Evolutionary conservation across 1,140 invertebrate species (phyloP), one percentile per base, ranked within the genome.

Genomic region (Campoletis sonorensis): DNA sequence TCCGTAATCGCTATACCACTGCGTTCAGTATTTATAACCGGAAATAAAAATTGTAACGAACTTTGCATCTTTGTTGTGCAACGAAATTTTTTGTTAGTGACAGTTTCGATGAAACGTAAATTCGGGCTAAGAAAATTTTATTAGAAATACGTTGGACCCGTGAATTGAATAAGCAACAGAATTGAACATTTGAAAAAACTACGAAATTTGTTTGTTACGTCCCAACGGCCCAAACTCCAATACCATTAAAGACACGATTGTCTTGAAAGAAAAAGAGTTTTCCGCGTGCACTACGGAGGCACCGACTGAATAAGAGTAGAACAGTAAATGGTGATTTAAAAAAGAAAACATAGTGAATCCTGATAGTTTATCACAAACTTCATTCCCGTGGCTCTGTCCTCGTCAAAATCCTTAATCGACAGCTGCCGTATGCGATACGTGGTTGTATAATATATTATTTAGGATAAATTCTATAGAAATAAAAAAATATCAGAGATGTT

Each of bases 401-500:
- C 27, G 51, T 77, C 16, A 40, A 77, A 77, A 37, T 77, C 40
- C 13, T 75, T 51, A 51, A 49, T 58, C 23, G n/a, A 15, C 51
- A 54, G 51, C 51, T 54, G 51, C 51, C 51, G 51, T 54, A 54
- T 54, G 51, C 51, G 51, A 54, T 54, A 54, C 51, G 51, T n/a
- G 18, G 51, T 54, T 54, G 51, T 54, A 54, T 54, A 54, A 54
- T 54, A 54, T 54, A 64, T 23, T 26, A 64, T 64, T 23, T 75
- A 30, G 11, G 21, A 54, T 18, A 21, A 77, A 77, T 40, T 67
- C 33, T 64, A 64, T 78, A 78, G 76, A 30, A n/a, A 67, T 78
- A 33, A 67, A 49, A 78, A 45, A 54, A 27, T 78, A 67, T 78
- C 49, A 51, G 61, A 78, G 67, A 67, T 64, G 73, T 77, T 45